Base-by-base conservation (phyloP, 2,113 vertebrate genomes). In the Campylomormyrus numenius region DNA sequence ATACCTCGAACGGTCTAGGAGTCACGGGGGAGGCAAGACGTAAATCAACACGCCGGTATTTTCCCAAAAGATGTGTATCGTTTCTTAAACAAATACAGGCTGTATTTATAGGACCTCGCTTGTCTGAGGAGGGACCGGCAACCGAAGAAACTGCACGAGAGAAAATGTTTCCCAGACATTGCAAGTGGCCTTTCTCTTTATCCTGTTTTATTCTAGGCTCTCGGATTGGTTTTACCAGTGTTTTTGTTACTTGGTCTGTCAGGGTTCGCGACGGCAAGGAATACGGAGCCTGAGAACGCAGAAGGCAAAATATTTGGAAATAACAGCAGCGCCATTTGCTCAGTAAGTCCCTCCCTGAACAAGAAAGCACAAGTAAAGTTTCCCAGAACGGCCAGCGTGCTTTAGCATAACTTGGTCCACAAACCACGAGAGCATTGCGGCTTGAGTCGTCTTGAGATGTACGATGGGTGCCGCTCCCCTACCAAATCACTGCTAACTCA, bases 1-100 rank as follows among this genome's bases (percentile, higher is more conserved):
- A 24, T 89, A 77, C 35, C 74, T 74, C 48, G 3, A 80, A 52
- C 88, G 21, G 88, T 31, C 88, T n/a, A n/a, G 39, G 66, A 46
- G 88, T 88, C 66, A 27, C 9, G 48, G 49, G 88, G 74, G 74
- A 89, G 88, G 49, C 27, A 83, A 31, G 74, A 89, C 88, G 39
- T 87, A 90, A 90, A 87, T 87, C 84, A 86, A 87, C 56, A 70
- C 53, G 85, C 50, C 46, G 84, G 89, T 87, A 90, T 90, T 90
- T 90, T 90, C 89, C 84, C 89, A 87, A 87, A 85, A 90, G 89
- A 90, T 90, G 84, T 42, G 85, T 90, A 90, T 90, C 89, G 58
- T 85, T 80, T 58, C 85, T 46, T 90, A 90, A 90, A 70, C 89
- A 87, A 90, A 90, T 50, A 90, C 31, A 53, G 58, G 84, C 45